Base-by-base conservation (phyloP, 2,888 invertebrate species). In the Cheilosia scutellata region DNA sequence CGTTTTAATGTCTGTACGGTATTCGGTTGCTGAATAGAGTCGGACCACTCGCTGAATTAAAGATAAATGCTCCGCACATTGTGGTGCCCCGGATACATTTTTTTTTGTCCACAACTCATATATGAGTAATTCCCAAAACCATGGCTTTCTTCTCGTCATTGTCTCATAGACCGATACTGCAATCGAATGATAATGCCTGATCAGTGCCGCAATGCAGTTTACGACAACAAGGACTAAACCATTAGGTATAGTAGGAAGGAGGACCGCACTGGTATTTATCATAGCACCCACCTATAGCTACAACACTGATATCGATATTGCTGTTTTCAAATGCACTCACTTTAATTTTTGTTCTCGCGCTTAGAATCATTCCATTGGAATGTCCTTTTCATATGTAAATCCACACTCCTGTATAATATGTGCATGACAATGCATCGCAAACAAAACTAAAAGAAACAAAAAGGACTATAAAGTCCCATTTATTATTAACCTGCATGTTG, bases 331-430 rank as follows among this genome's bases (percentile, higher is more conserved):
- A 76, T 47, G 53, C 51, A 75, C 63, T 55, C 49, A 13, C 25
- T 65, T 51, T 44, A 33, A 31, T 53, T 29, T 29, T 40, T 44
- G 44, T 42, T 16, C 13, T 27, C 51, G 51, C 37, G 16, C 16
- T 49, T 42, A 9, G 31, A 40, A 27, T 37, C 42, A n/a, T 44
- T 27, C 44, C 29, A 9, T 29, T 13, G 25, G 11, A 44, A 33
- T 71, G 55, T 71, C 71, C 58, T 68, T 79, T 82, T 66, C 40
- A 82, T 53, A 71, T 82, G 77, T 55, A 66, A 82, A 77, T 77
- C 72, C 60, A 42, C 37, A 55, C 27, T 9, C 37, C 31, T 57
- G 20, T 37, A 25, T 33, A 4, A 53, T 5, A 44, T 11, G 25
- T 6, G 25, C 13, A 25, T 3, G 5, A 33, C 25, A 29, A 37